phyloP scores from a whole-genome alignment of 2,113 vertebrate species.

The Melanostigma gelatinosum region DNA sequence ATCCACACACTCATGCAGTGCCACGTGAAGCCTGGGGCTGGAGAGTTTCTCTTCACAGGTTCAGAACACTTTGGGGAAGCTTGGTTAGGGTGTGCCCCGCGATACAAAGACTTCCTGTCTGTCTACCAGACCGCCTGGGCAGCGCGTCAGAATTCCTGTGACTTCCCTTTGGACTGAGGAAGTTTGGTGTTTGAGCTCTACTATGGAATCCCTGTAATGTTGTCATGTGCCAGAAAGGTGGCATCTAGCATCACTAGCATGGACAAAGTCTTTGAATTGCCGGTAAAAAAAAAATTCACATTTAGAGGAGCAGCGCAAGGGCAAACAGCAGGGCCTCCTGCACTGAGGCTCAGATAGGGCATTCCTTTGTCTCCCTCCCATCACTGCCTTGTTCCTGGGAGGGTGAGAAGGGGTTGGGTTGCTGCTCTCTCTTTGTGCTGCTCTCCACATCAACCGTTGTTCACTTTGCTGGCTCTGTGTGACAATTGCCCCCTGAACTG shows the following conservation, averaged over 20 bases:
- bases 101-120: constrained; percentile 84
- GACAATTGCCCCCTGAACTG: constrained; percentile 51
- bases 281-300: constrained; percentile 43
- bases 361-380: constrained; percentile 57
- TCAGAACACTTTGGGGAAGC: constrained; percentile 87
- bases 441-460: constrained; percentile 49
- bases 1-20: constrained; percentile 82
- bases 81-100: constrained; percentile 88
- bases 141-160: constrained; percentile 80
- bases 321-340: constrained; percentile 59
- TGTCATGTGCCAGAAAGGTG: constrained; percentile 47
- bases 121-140: constrained; percentile 80
- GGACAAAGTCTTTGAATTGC: constrained; percentile 28
- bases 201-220: constrained; percentile 34
- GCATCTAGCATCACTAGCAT: constrained; percentile 48
- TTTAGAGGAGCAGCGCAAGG: constrained; percentile 44
- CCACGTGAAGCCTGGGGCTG: constrained; percentile 81
- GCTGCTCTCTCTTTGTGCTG: constrained; percentile 59
- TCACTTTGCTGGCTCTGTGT: constrained; percentile 61
- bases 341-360: constrained; percentile 45
- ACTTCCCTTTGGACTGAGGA: constrained; percentile 83
- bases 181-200: constrained; percentile 8
- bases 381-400: constrained; percentile 49
- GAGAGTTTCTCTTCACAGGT: constrained; percentile 88
- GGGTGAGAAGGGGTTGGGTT: constrained; percentile 52